Percentiles rank a stretch among this genome's conserved stretches.
These are phyloP conservation scores for Lymantria dispar DNA, from an alignment of 2,888 invertebrate species.

Conservation along the genomic window DNA sequence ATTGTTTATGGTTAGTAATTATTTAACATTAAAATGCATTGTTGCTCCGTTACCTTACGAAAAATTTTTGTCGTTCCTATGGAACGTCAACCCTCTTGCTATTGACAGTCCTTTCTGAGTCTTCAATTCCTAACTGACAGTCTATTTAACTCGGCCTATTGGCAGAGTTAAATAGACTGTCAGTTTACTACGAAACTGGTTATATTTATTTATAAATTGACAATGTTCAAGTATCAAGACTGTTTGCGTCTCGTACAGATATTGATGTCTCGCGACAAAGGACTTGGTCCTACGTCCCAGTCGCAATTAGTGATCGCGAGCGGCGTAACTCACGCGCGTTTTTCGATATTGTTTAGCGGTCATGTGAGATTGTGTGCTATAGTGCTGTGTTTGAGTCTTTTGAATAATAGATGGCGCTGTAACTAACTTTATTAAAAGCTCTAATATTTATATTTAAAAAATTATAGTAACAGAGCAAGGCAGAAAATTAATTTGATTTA, in stretches of 20 bases:
- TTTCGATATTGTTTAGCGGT: background rate
- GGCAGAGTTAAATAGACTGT: too few species aligned
- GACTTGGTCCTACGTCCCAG: conserved; percentile 31
- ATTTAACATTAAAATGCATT: too few species aligned
- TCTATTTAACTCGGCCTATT: too few species aligned
- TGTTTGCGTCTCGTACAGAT: background rate
- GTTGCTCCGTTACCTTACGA: too few species aligned
- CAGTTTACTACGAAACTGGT: background rate
- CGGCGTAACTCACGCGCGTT: conserved; percentile 7
- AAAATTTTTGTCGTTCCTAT: too few species aligned
- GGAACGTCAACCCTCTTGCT: too few species aligned
- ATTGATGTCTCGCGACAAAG: conserved; percentile 25
- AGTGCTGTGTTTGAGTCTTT: background rate
- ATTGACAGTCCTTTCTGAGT: too few species aligned
- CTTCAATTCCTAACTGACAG: too few species aligned
- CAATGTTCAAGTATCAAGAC: conserved; percentile 25
- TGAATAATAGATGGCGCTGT: background rate
- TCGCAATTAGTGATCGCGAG: conserved; percentile 30
- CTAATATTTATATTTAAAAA: too few species aligned
- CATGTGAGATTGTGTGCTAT: background rate
- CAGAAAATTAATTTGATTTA: too few species aligned
- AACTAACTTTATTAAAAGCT: background rate
- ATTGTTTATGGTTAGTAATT: too few species aligned
- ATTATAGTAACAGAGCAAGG: too few species aligned
- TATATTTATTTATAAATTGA: background rate